phyloP scores from a whole-genome alignment of 2,888 invertebrate genomes.

The Drosophila kambysellisi region DNA sequence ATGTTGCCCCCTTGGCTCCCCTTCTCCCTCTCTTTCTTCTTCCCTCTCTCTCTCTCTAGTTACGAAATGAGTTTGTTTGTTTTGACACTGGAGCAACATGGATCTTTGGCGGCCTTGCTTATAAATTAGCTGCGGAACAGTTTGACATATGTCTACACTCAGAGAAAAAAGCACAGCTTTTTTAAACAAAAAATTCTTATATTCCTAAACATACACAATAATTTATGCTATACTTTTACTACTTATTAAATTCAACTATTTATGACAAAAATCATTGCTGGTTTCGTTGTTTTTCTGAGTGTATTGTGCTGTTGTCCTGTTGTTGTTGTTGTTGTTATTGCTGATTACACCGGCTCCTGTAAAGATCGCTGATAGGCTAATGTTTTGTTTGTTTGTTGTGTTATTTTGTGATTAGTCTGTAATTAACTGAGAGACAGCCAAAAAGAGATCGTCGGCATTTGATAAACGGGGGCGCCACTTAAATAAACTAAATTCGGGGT shows the following conservation, averaged over 20 bases:
- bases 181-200: neutral
- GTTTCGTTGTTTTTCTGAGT: neutral
- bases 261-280: neutral
- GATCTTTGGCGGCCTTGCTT: conserved; percentile 68
- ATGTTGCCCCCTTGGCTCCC: neutral
- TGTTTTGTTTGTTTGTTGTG: conserved; percentile 61
- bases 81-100: conserved; percentile 73
- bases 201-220: neutral
- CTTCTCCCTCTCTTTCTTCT: neutral
- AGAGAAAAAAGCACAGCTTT: neutral
- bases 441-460: conserved; percentile 42
- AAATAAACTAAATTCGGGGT: conserved; percentile 36
- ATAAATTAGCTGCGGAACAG: conserved; percentile 70
- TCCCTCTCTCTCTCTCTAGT: neutral
- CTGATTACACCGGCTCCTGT: conserved; percentile 44
- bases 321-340: conserved; percentile 5
- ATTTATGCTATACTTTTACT: neutral
- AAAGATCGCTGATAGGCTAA: conserved; percentile 75
- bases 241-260: neutral
- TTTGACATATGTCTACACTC: conserved; percentile 61
- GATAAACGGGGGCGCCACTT: conserved; percentile 35
- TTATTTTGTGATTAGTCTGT: conserved; percentile 69
- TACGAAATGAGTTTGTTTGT: conserved; percentile 65
- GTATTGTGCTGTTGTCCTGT: conserved; percentile 22
- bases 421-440: conserved; percentile 56